phyloP scores from a whole-genome alignment of 2,888 invertebrate genomes.

The Drosophila demipolita region DNA sequence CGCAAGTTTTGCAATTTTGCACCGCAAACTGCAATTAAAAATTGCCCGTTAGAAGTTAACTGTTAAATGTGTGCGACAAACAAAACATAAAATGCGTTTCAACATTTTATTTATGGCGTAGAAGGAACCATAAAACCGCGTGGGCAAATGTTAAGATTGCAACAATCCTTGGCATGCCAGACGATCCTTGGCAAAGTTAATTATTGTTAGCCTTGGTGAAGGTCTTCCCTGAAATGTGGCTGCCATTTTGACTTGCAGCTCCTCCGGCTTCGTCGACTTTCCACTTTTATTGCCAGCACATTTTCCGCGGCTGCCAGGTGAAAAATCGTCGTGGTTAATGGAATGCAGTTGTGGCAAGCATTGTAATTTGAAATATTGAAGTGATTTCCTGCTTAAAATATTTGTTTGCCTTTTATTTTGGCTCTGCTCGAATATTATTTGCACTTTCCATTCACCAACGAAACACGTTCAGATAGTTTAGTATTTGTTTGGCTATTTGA shows the following conservation, averaged over 20 bases:
- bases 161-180: conserved; percentile 26
- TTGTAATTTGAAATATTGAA: conserved; percentile 67
- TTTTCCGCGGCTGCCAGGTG: conserved; percentile 30
- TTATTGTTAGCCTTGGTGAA: conserved; percentile 68
- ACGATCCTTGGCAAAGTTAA: conserved; percentile 65
- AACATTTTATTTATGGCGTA: conserved; percentile 64
- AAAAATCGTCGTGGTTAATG: conserved; percentile 27
- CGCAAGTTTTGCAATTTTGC: conserved; percentile 55
- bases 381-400: conserved; percentile 56
- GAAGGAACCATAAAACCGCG: conserved; percentile 34
- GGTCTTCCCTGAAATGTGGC: conserved; percentile 39
- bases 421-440: conserved; percentile 22
- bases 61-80: conserved; percentile 57
- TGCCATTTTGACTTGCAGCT: conserved; percentile 4
- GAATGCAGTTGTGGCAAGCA: conserved; percentile 10
- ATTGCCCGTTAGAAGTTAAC: conserved; percentile 20
- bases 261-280: not conserved
- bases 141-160: conserved; percentile 48
- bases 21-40: conserved; percentile 65
- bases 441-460: conserved; percentile 24
- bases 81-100: conserved; percentile 38
- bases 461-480: conserved; percentile 33
- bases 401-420: conserved; percentile 56
- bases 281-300: conserved; percentile 6
- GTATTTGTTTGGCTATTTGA: conserved; percentile 19